Evolutionary conservation across 2,113 vertebrate species (phyloP).

Genomic region (Serinus canaria): DNA sequence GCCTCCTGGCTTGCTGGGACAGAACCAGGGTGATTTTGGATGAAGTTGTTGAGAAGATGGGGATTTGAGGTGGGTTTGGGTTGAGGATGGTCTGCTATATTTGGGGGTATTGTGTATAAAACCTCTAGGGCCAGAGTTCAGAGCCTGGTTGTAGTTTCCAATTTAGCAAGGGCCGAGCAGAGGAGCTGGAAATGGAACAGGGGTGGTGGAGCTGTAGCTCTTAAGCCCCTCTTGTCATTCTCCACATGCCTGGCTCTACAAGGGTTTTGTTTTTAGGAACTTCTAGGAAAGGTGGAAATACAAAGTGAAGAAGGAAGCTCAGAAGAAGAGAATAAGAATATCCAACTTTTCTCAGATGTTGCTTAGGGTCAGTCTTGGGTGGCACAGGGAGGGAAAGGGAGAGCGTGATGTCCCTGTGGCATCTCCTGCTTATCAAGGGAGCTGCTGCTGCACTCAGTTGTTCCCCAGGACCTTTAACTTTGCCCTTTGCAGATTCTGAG

Average conservation of each 20-base stretch:
- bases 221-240: neutral
- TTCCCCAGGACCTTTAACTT: neutral
- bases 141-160: neutral
- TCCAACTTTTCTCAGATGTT: neutral
- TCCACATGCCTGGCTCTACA: neutral
- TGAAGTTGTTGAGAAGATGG: neutral
- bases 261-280: neutral
- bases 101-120: neutral
- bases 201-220: neutral
- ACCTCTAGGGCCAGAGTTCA: neutral
- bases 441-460: neutral
- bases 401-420: fast-evolving
- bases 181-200: neutral
- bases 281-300: neutral
- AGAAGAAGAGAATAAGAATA: neutral
- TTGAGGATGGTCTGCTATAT: neutral
- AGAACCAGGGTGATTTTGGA: neutral
- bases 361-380: neutral
- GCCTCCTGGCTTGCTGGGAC: fast-evolving
- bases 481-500: neutral
- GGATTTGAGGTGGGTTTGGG: neutral
- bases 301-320: neutral
- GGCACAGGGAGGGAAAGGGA: neutral
- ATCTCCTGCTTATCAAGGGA: neutral
- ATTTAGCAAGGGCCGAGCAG: neutral